Evolutionary conservation across 2,797 vertebrate genomes (phyloP), one percentile per base, ranked within the genome.

Genomic region (Peromyscus eremicus): DNA sequence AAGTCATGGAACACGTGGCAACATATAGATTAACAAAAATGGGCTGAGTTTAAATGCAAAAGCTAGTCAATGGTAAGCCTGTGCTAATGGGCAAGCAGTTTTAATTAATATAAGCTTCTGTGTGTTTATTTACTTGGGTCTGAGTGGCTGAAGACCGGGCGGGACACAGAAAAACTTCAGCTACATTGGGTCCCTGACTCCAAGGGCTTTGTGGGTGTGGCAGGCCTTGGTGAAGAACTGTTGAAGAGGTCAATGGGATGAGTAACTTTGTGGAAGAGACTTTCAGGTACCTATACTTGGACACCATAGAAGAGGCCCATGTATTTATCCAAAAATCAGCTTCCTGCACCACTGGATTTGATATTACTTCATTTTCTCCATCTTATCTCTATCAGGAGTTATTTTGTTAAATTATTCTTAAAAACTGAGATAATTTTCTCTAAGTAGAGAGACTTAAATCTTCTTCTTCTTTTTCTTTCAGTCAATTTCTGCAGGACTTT

Each of bases 401-500:
- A 34, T 81, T 95, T 93, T 64, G 23, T 89, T 46, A 93, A 94
- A 55, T 93, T 23, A 80, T 0, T 66, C 66, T 73, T 9, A 96
- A 82, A 92, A 91, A 57, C 60, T 55, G 84, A 79, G 68, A 92
- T 64, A 2, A 68, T 92, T 96, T 91, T 73, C 49, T 66, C 14
- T 62, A 77, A 92, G 66, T 94, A 85, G 75, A 76, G 40, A 95
- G 60, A 55, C n/a, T 52, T n/a, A 52, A 80, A 62, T 84, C 95
- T 95, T 95, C 55, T 40, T 32, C 49, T 14, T 37, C 13, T 43
- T 64, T 27, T 57, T 27, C 14, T 85, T 52, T 80, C 73, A 46
- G 0, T 88, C 55, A 62, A 27, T 52, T 88, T 34, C 40, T 55
- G 5, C 3, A 79, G 5, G 32, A 77, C 81, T 5, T 82, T 87